Base-by-base conservation (phyloP, 2,888 invertebrate genomes). In the Lasioglossum marginatum region DNA sequence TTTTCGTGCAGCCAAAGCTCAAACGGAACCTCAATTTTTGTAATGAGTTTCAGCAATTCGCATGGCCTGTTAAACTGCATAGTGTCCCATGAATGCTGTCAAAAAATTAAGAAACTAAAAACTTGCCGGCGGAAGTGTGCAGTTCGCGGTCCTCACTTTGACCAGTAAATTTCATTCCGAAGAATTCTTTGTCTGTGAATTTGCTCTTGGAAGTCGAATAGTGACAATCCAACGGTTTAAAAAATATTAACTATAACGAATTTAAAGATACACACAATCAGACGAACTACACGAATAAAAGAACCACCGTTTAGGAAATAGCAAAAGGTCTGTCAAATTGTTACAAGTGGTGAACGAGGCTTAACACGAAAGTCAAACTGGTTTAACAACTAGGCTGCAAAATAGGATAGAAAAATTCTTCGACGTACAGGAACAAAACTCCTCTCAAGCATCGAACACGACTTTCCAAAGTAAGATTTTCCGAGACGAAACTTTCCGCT, bases 21-120 rank as follows among this genome's bases (percentile, higher is more conserved):
- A 63, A 63, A 63, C 63, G 31, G 63, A 63, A 63, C 12, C 27
- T 63, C 14, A 63, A 63, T 63, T 68, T 74, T 73, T n/a, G 66
- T 4, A 31, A 23, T 40, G n/a, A 40, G 19, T 34, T 37, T 4
- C 43, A 23, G 68, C 52, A 52, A 66, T 16, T 60, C 27, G 27
- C 31, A 31, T 16, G 63, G 6, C 2, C 16, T 31, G 31, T 63
- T 31, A 63, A 31, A 63, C 63, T 31, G 6, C 63, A 63, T 16
- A 63, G 31, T 63, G 31, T 31, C 63, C 5, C 31, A 0, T 0
- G 63, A 31, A 31, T 16, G 63, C 31, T 63, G 14, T 31, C 63
- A 63, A 63, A 63, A 31, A 6, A 63, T 31, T 63, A 63, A 63
- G 63, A 63, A 63, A 63, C 27, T 31, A 63, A 63, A 31, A 16